Percentiles rank a stretch among this genome's conserved stretches.
Conservation (phyloP, 2,888 invertebrate species). For the Chrysopilus asiliformis region DNA sequence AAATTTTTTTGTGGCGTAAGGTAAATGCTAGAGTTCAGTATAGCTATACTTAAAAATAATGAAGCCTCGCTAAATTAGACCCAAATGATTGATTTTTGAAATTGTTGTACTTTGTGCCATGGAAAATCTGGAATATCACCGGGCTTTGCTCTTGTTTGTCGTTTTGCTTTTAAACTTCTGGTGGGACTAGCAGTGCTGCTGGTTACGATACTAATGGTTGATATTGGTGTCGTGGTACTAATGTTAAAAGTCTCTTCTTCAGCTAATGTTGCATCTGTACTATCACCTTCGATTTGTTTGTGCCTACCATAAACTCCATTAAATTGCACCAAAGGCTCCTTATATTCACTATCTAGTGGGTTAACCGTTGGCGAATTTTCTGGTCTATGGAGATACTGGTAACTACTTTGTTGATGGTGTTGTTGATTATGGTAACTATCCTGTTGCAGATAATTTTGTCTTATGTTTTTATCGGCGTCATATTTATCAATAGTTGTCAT, state of each 20-base stretch:
- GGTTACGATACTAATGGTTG: no score
- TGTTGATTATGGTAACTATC: constrained; percentile 23
- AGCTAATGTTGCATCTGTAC: constrained; percentile 27
- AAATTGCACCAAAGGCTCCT: constrained; percentile 28
- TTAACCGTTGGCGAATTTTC: constrained; percentile 23
- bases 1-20: no score
- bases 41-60: no score
- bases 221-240: constrained; percentile 25
- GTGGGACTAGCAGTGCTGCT: no score
- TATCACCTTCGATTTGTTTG: constrained; percentile 31
- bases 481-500: constrained; percentile 23
- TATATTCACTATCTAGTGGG: constrained; percentile 20
- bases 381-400: constrained; percentile 34
- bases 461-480: constrained; percentile 16
- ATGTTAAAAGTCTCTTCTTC: constrained; percentile 17
- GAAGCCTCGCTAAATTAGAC: no score
- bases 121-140: constrained; percentile 51
- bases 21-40: no score
- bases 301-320: constrained; percentile 31
- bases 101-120: constrained; percentile 61
- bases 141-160: constrained; percentile 22
- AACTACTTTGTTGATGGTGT: constrained; percentile 26
- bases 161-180: constrained; percentile 15
- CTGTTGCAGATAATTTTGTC: constrained; percentile 17
- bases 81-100: constrained; percentile 56